Conservation (phyloP, 2,797 vertebrate species). For the Sphaeramia orbicularis region DNA sequence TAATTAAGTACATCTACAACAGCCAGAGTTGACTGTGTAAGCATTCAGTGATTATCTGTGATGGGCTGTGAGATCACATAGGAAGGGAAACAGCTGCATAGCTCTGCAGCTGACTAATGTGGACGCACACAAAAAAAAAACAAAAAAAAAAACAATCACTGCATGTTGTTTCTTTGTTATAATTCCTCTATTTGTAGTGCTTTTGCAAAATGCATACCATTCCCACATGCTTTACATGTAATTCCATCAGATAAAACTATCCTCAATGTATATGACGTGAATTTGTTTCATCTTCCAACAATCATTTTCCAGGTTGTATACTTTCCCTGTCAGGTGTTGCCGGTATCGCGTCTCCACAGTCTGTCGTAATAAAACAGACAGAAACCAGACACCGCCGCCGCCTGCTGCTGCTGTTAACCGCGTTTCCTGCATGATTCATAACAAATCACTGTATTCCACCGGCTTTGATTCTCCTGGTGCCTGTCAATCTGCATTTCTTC, state of each 20-base stretch:
- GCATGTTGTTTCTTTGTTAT: too few relatives aligned
- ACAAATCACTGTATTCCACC: conserved; percentile 64
- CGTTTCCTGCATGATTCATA: conserved; percentile 54
- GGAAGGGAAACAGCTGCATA: conserved; percentile 32
- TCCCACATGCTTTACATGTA: too few relatives aligned
- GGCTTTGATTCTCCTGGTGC: conserved; percentile 60
- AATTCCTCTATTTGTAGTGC: too few relatives aligned
- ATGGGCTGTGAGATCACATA: conserved; percentile 52
- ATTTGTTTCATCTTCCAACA: background rate
- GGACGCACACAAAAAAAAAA: too few relatives aligned
- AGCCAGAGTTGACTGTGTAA: conserved; percentile 61
- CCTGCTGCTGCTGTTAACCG: conserved; percentile 14
- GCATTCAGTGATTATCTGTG: conserved; percentile 74
- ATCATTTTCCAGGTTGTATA: conserved; percentile 5
- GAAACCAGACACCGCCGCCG: conserved; percentile 30
- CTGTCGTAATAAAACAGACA: conserved; percentile 26
- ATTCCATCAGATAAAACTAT: too few relatives aligned
- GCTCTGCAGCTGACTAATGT: conserved; percentile 27
- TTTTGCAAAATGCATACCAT: too few relatives aligned
- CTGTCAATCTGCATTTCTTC: conserved; percentile 72
- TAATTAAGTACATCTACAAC: conserved; percentile 77
- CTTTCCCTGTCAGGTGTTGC: background rate
- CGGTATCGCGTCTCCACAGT: conserved; percentile 10
- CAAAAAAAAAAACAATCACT: too few relatives aligned
- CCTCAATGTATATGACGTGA: too few relatives aligned